These are phyloP conservation scores for Amaurobius ferox DNA, from an alignment of 2,888 invertebrate genomes.

Conservation along the genomic window DNA sequence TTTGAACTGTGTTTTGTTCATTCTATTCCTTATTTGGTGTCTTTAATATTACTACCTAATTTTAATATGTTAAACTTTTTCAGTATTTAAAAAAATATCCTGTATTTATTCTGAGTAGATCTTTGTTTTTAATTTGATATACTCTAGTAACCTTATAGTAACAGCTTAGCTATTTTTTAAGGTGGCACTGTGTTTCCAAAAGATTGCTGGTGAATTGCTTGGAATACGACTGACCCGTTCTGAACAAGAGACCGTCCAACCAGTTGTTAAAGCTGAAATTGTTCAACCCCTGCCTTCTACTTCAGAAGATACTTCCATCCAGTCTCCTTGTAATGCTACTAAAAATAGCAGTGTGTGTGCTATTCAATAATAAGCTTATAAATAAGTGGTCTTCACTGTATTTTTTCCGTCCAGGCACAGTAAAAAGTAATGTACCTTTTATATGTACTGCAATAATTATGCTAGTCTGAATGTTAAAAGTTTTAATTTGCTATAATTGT, in stretches of 20 bases:
- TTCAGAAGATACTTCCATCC: not conserved
- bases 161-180: no score
- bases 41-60: no score
- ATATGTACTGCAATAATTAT: no score
- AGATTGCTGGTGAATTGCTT: conserved; percentile 84
- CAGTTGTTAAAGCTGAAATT: conserved; percentile 84
- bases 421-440: not conserved
- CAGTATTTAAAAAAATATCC: no score
- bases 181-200: conserved; percentile 81
- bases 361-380: conserved; percentile 29
- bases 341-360: conserved; percentile 51
- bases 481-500: no score
- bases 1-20: no score
- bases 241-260: conserved; percentile 83
- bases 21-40: no score
- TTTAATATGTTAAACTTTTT: no score
- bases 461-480: no score
- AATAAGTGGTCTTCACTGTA: not conserved
- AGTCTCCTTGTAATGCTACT: conserved; percentile 37
- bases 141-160: no score
- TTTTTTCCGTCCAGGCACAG: conserved; percentile 3
- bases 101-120: no score
- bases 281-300: conserved; percentile 74
- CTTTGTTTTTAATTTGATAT: no score
- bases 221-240: conserved; percentile 83